A percentile compares a stretch with the other conserved stretches of the same genome.
Conservation (phyloP, 2,797 vertebrate genomes). For the Buceros bicornis region DNA sequence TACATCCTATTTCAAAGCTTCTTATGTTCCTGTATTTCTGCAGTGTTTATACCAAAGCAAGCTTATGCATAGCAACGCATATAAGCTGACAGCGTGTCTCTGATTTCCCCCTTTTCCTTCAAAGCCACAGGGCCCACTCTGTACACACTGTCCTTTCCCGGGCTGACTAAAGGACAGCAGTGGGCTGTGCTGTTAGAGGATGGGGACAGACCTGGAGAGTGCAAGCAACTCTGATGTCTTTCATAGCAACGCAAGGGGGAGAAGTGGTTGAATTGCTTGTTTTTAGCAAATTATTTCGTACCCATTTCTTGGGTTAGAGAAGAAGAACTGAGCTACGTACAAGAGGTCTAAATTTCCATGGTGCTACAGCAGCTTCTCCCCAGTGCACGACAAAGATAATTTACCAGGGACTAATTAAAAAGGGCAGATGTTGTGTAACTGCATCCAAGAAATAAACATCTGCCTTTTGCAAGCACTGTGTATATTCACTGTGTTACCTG, state of each 20-base stretch:
- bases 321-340: not conserved
- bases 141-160: not conserved
- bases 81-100: not conserved
- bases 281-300: not conserved
- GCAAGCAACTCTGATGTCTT: not conserved
- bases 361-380: not conserved
- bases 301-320: not conserved
- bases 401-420: not conserved
- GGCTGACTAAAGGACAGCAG: not conserved
- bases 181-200: not conserved
- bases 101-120: not conserved
- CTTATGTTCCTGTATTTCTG: not conserved
- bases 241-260: not conserved
- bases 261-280: not conserved
- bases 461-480: not conserved
- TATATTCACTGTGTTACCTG: not conserved
- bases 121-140: not conserved
- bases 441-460: constrained; percentile 28
- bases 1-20: constrained; percentile 34
- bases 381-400: not conserved
- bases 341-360: not conserved
- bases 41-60: not conserved
- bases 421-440: constrained; percentile 6
- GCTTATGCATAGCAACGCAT: not conserved
- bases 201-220: not conserved